Percentiles rank a stretch among this genome's conserved stretches.
phyloP scores from a whole-genome alignment of 2,888 invertebrate genomes.

The Marronus borbonicus region DNA sequence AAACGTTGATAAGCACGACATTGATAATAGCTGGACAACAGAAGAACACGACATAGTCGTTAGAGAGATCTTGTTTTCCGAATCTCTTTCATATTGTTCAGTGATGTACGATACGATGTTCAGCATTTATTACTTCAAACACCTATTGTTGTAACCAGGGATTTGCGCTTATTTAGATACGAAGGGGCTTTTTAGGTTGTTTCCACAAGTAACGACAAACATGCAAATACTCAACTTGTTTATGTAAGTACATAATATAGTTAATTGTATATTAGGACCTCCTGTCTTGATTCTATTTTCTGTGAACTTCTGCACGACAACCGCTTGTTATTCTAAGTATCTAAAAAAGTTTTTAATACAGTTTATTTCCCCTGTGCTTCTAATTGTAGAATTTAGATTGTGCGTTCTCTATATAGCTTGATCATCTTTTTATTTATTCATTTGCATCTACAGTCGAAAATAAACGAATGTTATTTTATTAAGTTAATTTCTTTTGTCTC shows the following conservation, averaged over 20 bases:
- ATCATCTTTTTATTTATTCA: no score
- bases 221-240: constrained; percentile 55
- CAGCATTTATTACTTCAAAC: neutral
- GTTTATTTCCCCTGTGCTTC: no score
- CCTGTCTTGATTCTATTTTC: no score
- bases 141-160: neutral
- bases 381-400: no score
- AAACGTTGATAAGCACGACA: constrained; percentile 50
- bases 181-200: neutral
- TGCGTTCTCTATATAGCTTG: no score
- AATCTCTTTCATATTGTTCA: constrained; percentile 43
- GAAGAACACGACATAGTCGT: neutral
- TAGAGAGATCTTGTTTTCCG: constrained; percentile 23
- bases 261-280: no score
- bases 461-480: no score
- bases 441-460: no score
- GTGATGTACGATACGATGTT: neutral
- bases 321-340: no score
- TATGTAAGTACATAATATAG: constrained; percentile 51
- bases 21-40: constrained; percentile 25
- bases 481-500: no score
- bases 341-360: no score
- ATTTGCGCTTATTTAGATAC: neutral
- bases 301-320: no score
- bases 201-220: constrained; percentile 11